Conservation (phyloP, 2,888 invertebrate genomes). For the Ephialtes manifestator region DNA sequence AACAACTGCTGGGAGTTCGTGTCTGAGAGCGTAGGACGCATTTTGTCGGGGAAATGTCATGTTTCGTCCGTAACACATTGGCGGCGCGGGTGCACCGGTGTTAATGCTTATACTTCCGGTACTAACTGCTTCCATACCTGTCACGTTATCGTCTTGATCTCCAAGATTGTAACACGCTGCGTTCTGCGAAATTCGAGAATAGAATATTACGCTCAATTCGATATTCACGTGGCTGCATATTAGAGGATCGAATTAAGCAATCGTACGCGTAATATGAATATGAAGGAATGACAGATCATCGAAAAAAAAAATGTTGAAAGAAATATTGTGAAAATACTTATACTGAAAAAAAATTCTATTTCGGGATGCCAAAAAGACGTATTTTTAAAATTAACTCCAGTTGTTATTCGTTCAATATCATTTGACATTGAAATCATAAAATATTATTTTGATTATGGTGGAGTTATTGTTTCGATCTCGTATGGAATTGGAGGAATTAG, state of each 20-base stretch:
- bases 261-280: no score
- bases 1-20: slow-evolving; percentile 89
- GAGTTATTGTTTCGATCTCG: no score
- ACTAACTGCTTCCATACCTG: slow-evolving; percentile 81
- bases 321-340: no score
- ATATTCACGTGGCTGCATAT: neutral
- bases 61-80: slow-evolving; percentile 88
- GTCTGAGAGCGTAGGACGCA: slow-evolving; percentile 86
- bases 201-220: neutral
- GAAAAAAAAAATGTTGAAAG: no score
- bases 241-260: neutral
- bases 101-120: slow-evolving; percentile 78
- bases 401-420: no score
- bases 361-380: no score
- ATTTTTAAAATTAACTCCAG: no score
- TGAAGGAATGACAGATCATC: no score
- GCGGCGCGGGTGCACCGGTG: slow-evolving; percentile 82
- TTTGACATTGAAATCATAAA: no score
- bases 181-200: slow-evolving; percentile 78
- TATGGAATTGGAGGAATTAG: no score
- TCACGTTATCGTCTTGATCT: slow-evolving; percentile 84
- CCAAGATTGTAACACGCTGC: slow-evolving; percentile 85
- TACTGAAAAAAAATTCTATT: no score
- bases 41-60: slow-evolving; percentile 89
- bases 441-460: no score